phyloP scores from a whole-genome alignment of 2,888 invertebrate species.

The Pterostichus niger region DNA sequence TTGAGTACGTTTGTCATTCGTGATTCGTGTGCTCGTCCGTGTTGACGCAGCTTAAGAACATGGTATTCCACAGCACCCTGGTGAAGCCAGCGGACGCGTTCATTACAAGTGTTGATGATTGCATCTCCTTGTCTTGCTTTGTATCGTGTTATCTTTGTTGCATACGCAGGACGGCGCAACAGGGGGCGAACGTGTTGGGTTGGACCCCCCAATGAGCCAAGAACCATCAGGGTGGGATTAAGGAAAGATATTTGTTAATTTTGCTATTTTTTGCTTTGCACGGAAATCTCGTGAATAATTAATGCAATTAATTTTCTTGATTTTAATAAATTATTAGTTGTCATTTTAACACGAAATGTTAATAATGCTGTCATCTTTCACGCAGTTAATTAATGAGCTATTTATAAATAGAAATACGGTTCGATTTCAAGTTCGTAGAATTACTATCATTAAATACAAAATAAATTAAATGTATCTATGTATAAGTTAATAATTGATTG shows the following conservation, averaged over 20 bases:
- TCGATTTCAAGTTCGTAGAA: conserved; percentile 11
- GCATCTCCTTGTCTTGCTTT: conserved; percentile 2
- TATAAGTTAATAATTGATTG: no score
- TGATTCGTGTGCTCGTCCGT: no score
- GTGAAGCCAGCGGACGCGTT: conserved; percentile 29
- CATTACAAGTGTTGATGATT: conserved; percentile 54
- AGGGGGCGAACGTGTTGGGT: conserved; percentile 23
- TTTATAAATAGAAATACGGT: conserved; percentile 12
- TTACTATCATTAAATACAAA: background rate
- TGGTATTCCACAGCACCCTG: conserved; percentile 8
- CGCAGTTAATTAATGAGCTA: background rate
- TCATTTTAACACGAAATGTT: conserved; percentile 44
- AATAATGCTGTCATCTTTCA: conserved; percentile 31
- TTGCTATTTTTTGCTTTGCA: conserved; percentile 6
- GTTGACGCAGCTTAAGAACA: background rate
- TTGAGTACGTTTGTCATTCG: no score
- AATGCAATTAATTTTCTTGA: conserved; percentile 13
- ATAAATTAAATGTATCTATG: conserved; percentile 2
- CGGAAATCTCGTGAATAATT: conserved; percentile 6
- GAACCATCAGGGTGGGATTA: conserved; percentile 14
- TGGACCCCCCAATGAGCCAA: conserved; percentile 21
- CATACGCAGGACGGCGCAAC: background rate
- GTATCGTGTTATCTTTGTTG: background rate
- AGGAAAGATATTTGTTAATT: background rate
- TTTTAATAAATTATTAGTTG: conserved; percentile 28